Percentiles rank a stretch among this genome's conserved stretches.
Evolutionary conservation across 1,140 invertebrate genomes (phyloP).

Genomic region (Vanessa tameamea): DNA sequence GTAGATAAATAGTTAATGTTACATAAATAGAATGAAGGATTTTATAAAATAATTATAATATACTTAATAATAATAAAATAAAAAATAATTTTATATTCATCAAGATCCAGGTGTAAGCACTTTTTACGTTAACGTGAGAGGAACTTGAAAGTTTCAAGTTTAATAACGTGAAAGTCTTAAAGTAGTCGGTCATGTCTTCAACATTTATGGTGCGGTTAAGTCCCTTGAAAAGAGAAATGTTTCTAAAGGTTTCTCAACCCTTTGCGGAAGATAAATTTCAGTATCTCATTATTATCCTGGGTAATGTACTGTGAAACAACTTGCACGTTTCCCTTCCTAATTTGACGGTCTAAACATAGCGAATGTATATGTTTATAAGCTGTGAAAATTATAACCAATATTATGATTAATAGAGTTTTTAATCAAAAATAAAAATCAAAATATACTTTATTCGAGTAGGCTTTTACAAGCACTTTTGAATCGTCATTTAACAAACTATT

Average conservation of each 20-base stretch:
- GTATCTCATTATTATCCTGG: slow-evolving; percentile 7
- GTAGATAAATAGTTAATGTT: too few species aligned
- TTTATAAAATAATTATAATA: too few species aligned
- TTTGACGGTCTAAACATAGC: background rate
- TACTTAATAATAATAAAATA: too few species aligned
- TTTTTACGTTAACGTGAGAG: too few species aligned
- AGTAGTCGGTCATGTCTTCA: background rate
- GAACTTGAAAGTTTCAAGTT: background rate
- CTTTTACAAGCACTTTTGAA: too few species aligned
- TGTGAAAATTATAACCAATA: background rate
- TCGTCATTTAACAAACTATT: too few species aligned
- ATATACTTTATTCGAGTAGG: too few species aligned
- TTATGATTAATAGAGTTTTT: too few species aligned
- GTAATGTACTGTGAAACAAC: slow-evolving; percentile 7
- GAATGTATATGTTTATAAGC: background rate
- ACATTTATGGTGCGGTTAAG: background rate
- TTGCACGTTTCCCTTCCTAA: background rate
- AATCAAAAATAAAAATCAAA: too few species aligned
- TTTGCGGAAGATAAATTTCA: slow-evolving; percentile 4
- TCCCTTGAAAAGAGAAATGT: background rate
- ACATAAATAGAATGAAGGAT: too few species aligned
- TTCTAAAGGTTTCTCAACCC: background rate
- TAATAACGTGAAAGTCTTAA: background rate
- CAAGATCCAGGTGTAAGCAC: too few species aligned
- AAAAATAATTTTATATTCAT: too few species aligned